phyloP scores from a whole-genome alignment of 2,797 vertebrate genomes.

The Cuniculus paca region DNA sequence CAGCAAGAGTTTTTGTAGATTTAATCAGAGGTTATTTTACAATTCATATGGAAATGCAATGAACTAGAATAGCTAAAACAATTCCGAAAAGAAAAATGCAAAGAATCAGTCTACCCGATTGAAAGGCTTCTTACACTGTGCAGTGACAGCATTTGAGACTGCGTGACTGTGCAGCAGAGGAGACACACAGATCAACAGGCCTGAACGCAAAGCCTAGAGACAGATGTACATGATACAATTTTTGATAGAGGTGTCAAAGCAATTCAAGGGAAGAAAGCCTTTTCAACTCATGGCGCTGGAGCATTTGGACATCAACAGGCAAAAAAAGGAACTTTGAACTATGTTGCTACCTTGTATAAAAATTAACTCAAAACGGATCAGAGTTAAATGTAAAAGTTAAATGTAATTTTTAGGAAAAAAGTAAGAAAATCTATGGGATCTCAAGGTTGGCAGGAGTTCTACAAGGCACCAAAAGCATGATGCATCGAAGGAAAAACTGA shows the following conservation, averaged over 20 bases:
- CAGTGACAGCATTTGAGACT: not conserved
- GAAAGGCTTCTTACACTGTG: not conserved
- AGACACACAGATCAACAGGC: not conserved
- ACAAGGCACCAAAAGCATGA: not conserved
- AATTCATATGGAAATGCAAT: not conserved
- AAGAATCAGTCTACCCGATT: not conserved
- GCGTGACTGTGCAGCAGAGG: not conserved
- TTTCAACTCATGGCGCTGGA: not conserved
- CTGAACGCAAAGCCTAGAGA: not conserved
- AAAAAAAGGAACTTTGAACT: not conserved
- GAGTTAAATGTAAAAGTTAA: not conserved
- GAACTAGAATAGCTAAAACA: not conserved
- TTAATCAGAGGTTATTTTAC: not conserved
- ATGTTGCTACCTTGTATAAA: not conserved
- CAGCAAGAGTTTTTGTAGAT: not conserved
- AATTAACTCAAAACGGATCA: not conserved
- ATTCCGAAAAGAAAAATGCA: not conserved
- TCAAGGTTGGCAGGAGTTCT: not conserved
- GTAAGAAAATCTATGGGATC: not conserved
- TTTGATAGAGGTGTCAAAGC: not conserved
- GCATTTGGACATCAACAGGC: not conserved
- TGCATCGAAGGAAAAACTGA: not conserved
- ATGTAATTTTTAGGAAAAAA: not conserved
- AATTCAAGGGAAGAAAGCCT: not conserved
- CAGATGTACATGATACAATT: not conserved